Conservation (phyloP, 1,140 invertebrate genomes). For the Nylanderia fulva region DNA sequence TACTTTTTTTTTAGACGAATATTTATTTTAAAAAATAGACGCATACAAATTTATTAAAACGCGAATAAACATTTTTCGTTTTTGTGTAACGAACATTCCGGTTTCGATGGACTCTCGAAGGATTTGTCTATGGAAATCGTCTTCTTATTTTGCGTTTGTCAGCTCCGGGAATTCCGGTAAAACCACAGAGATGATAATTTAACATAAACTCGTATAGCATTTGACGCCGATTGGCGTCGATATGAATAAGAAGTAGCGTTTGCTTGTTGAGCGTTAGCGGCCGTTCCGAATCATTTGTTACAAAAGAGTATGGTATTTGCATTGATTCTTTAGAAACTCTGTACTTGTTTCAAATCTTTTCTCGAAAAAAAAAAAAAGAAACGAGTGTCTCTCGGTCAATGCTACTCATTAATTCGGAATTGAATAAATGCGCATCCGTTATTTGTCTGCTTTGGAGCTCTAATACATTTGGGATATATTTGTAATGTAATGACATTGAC, state of each 20-base stretch:
- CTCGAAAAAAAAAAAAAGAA: conserved; percentile 2
- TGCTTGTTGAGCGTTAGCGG: conserved; percentile 45
- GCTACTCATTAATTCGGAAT: conserved; percentile 35
- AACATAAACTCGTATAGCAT: conserved; percentile 39
- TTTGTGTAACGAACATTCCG: neutral
- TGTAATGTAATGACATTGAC: neutral
- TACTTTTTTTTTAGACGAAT: neutral
- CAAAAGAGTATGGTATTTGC: conserved; percentile 33
- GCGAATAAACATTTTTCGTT: neutral
- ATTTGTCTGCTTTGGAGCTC: neutral
- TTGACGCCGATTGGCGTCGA: conserved; percentile 51
- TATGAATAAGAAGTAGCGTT: conserved; percentile 40
- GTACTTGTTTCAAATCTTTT: conserved; percentile 17
- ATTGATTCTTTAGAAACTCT: conserved; percentile 45
- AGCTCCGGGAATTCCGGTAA: neutral
- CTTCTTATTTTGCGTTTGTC: neutral
- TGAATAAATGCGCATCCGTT: neutral
- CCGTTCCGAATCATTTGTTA: conserved; percentile 46
- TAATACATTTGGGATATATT: neutral
- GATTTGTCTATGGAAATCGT: conserved; percentile 27
- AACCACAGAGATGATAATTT: conserved; percentile 56
- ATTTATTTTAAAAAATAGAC: neutral
- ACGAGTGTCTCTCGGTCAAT: conserved; percentile 5
- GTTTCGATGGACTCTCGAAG: neutral
- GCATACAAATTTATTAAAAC: neutral